These are phyloP conservation scores for Chironomus tentans DNA, from an alignment of 2,888 invertebrate genomes.

Conservation along the genomic window DNA sequence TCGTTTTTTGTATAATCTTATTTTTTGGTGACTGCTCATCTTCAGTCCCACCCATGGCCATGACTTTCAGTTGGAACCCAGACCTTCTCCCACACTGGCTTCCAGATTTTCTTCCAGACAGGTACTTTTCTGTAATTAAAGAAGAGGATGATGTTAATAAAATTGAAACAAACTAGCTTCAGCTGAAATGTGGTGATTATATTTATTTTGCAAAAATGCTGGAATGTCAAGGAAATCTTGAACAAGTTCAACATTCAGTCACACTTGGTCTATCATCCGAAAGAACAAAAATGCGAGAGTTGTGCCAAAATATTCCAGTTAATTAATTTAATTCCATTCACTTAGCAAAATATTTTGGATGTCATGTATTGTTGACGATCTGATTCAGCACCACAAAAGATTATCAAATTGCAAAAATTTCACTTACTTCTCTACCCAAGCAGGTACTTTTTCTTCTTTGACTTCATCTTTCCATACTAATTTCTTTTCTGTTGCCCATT, in stretches of 20 bases:
- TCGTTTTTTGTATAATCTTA: neutral
- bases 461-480: constrained; percentile 50
- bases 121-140: neutral
- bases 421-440: constrained; percentile 15
- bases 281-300: no score
- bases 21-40: neutral
- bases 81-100: constrained; percentile 23
- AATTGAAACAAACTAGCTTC: no score
- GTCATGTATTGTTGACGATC: no score
- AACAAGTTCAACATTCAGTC: no score
- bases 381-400: neutral
- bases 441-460: constrained; percentile 20
- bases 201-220: no score
- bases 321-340: no score
- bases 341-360: no score
- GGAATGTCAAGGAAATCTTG: no score
- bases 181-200: no score
- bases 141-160: no score
- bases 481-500: constrained; percentile 55
- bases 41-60: constrained; percentile 19
- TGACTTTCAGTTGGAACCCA: constrained; percentile 12
- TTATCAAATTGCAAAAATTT: neutral
- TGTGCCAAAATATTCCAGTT: neutral
- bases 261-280: no score
- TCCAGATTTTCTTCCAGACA: constrained; percentile 20